A percentile compares a stretch with the other conserved stretches of the same genome.
phyloP scores from a whole-genome alignment of 2,888 invertebrate genomes.

The Hedychridium roseum region DNA sequence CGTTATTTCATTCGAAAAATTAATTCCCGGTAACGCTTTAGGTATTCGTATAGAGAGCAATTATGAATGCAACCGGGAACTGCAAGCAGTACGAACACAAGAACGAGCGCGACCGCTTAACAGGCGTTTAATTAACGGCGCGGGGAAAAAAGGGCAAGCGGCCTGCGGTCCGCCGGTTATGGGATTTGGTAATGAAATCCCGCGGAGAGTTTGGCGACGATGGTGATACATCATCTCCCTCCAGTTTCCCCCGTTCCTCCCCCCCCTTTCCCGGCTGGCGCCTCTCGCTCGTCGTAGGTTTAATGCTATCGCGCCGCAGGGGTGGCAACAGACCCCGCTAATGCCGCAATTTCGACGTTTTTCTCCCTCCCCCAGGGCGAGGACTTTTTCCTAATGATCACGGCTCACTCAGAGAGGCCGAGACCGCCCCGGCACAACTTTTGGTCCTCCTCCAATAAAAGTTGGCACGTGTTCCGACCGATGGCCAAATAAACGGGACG shows the following conservation, averaged over 20 bases:
- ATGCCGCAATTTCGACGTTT: conserved; percentile 54
- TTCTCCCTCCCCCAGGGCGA: conserved; percentile 31
- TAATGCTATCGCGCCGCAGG: conserved; percentile 24
- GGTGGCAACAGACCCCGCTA: conserved; percentile 43
- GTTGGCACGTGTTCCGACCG: conserved; percentile 51
- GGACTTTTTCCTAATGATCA: conserved; percentile 52
- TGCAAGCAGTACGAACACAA: too few species aligned
- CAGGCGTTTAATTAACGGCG: conserved; percentile 43
- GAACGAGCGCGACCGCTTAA: conserved; percentile 21
- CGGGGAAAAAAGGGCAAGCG: conserved; percentile 20
- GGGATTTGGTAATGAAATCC: conserved; percentile 47
- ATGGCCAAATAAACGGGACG: conserved; percentile 53
- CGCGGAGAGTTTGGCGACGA: conserved; percentile 35
- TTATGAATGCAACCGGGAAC: too few species aligned
- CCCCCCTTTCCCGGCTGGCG: conserved; percentile 24
- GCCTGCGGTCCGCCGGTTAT: conserved; percentile 34
- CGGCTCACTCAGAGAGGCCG: conserved; percentile 23
- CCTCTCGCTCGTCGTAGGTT: conserved; percentile 24
- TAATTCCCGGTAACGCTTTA: too few species aligned
- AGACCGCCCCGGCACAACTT: conserved; percentile 42
- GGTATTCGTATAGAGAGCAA: too few species aligned
- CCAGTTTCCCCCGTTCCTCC: conserved; percentile 21
- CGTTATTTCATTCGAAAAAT: too few species aligned
- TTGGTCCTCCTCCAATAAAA: conserved; percentile 57
- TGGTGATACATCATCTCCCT: conserved; percentile 41